Conservation (phyloP, 2,113 vertebrate genomes). For the Hemibagrus wyckioides region DNA sequence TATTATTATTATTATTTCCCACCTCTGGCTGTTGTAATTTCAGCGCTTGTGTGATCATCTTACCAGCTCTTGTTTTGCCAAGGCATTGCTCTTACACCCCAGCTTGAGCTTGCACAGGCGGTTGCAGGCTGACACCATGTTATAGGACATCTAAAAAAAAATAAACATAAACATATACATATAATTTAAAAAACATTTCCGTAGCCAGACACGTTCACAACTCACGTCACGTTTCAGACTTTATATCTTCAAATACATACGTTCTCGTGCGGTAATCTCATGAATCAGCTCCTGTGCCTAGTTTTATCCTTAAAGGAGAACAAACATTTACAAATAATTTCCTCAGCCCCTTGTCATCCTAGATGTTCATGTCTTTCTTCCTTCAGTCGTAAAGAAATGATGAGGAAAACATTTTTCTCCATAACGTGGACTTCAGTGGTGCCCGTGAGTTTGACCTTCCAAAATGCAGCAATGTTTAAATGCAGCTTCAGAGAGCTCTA, state of each 20-base stretch:
- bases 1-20: too few relatives aligned
- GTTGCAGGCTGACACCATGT: slow-evolving; percentile 76
- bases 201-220: not conserved
- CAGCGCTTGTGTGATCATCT: slow-evolving; percentile 22
- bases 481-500: too few relatives aligned
- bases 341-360: too few relatives aligned
- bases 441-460: too few relatives aligned
- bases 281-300: not conserved
- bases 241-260: not conserved
- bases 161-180: not conserved
- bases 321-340: too few relatives aligned
- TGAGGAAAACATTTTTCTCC: too few relatives aligned
- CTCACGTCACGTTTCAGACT: not conserved
- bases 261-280: not conserved
- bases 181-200: not conserved
- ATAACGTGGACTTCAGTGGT: too few relatives aligned
- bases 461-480: too few relatives aligned
- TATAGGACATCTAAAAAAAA: slow-evolving; percentile 70
- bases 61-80: slow-evolving; percentile 70
- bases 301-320: not conserved
- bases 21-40: not conserved
- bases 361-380: too few relatives aligned
- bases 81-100: slow-evolving; percentile 51
- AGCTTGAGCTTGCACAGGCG: slow-evolving; percentile 65
- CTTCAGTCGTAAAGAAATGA: too few relatives aligned